phyloP scores from a whole-genome alignment of 2,797 vertebrate genomes.

The Eulemur rubriventer region DNA sequence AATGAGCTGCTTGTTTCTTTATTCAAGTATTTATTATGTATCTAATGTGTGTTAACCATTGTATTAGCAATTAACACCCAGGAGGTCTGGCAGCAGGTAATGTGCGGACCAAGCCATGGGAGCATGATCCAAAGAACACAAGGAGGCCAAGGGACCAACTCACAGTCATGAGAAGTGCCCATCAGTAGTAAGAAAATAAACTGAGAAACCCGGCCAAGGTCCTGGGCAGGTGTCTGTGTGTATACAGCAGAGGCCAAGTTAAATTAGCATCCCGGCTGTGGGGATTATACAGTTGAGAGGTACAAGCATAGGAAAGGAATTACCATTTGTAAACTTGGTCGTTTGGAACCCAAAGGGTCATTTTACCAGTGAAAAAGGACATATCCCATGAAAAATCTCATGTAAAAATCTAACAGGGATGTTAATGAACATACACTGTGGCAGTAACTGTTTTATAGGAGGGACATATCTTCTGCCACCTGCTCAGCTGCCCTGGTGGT shows the following conservation, averaged over 20 bases:
- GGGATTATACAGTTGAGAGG: background rate
- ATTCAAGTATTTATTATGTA: background rate
- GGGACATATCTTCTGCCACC: background rate
- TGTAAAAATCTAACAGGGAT: background rate
- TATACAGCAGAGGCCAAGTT: background rate
- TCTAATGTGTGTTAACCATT: background rate
- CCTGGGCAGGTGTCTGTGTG: rapidly evolving
- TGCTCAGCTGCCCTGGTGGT: background rate
- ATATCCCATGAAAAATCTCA: background rate
- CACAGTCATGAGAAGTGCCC: rapidly evolving
- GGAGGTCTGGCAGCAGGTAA: background rate
- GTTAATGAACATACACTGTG: background rate
- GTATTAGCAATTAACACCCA: background rate
- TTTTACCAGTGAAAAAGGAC: background rate
- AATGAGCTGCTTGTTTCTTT: background rate
- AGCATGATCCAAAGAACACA: background rate
- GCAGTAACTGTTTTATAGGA: background rate
- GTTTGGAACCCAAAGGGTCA: background rate
- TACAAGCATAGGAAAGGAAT: background rate
- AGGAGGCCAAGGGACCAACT: background rate
- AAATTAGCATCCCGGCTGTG: background rate
- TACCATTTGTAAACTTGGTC: background rate
- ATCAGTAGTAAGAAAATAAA: background rate
- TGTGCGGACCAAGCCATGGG: background rate
- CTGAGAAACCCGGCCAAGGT: background rate